phyloP scores from a whole-genome alignment of 2,888 invertebrate species.

The Biston betularia region DNA sequence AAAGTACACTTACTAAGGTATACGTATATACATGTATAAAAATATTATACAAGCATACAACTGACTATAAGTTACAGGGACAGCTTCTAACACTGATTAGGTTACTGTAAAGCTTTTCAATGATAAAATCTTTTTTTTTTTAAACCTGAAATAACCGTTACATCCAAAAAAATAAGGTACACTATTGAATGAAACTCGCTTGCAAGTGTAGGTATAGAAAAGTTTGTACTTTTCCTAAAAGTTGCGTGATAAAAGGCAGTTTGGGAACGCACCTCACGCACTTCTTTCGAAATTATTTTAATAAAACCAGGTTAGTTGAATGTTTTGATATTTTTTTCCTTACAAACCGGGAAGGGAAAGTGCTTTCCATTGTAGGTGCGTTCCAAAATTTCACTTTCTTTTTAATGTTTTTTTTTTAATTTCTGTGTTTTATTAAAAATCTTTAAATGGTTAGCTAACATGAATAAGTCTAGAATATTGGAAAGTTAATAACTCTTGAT shows the following conservation, averaged over 20 bases:
- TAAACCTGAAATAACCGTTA: constrained; percentile 23
- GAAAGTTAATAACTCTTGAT: no score
- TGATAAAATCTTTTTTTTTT: constrained; percentile 41
- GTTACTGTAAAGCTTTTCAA: constrained; percentile 53
- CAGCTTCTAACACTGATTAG: constrained; percentile 77
- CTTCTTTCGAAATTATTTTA: constrained; percentile 81
- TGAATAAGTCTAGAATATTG: no score
- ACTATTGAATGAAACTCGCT: constrained; percentile 44
- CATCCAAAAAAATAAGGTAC: constrained; percentile 44
- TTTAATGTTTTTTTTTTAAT: no score
- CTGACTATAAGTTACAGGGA: constrained; percentile 70
- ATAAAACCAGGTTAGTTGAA: constrained; percentile 79
- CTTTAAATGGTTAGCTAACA: no score
- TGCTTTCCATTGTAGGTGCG: constrained; percentile 24
- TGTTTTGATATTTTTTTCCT: constrained; percentile 70
- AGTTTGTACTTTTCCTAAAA: constrained; percentile 55
- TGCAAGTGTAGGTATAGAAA: constrained; percentile 50
- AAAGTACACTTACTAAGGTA: background rate
- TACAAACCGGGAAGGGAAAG: constrained; percentile 53
- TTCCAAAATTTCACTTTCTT: constrained; percentile 14
- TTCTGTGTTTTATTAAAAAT: no score
- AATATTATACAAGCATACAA: constrained; percentile 71
- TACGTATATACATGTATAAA: constrained; percentile 34
- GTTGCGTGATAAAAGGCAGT: constrained; percentile 75
- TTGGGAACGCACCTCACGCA: constrained; percentile 78